Conservation (phyloP, 2,797 vertebrate genomes). For the Phoeniculus purpureus region DNA sequence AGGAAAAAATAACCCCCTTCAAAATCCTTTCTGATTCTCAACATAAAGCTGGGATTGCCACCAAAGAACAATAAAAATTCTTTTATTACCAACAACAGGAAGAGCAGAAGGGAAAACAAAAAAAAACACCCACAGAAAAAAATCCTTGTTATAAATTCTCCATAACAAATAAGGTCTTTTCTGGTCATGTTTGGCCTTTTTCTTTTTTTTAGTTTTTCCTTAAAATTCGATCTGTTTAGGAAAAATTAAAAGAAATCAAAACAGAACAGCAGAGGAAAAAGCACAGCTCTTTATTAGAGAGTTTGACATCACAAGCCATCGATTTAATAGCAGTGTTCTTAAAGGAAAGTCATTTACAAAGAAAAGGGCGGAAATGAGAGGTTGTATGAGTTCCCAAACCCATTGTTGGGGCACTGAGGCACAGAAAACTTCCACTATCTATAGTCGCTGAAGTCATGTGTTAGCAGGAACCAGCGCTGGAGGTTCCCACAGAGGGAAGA, state of each 20-base stretch:
- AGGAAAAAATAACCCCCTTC: not conserved
- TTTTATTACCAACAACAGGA: conserved; percentile 69
- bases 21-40: conserved; percentile 60
- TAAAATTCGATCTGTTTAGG: conserved; percentile 57
- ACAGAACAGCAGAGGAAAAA: conserved; percentile 59
- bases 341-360: conserved; percentile 63
- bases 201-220: conserved; percentile 2
- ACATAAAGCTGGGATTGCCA: conserved; percentile 61
- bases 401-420: conserved; percentile 44
- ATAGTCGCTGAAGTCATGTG: not conserved
- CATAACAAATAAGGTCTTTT: conserved; percentile 67
- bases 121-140: conserved; percentile 40
- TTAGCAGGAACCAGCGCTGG: conserved; percentile 1
- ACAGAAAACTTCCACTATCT: conserved; percentile 52
- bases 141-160: conserved; percentile 65
- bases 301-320: conserved; percentile 60
- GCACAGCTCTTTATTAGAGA: conserved; percentile 51
- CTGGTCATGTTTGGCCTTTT: conserved; percentile 61
- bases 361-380: conserved; percentile 64
- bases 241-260: conserved; percentile 32
- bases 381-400: conserved; percentile 62
- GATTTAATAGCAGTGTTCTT: conserved; percentile 56
- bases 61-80: conserved; percentile 69
- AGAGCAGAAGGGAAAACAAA: conserved; percentile 35
- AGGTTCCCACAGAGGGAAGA: conserved; percentile 51